phyloP scores from a whole-genome alignment of 2,888 invertebrate genomes.

The Chaetogeoica ovagalla region DNA sequence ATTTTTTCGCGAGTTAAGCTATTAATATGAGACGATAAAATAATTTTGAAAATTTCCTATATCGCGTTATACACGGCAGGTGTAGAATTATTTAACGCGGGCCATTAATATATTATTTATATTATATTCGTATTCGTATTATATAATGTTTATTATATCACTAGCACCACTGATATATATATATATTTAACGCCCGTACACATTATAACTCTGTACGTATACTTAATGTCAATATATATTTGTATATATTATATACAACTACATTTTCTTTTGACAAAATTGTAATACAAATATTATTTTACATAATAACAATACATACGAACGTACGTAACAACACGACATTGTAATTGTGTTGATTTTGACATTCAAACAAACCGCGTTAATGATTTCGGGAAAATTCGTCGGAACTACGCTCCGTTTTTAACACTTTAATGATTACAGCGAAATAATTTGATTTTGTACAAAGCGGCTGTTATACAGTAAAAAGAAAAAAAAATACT shows the following conservation, averaged over 20 bases:
- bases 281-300: conserved; percentile 7
- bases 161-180: not conserved
- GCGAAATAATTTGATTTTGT: conserved; percentile 10
- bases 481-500: not conserved
- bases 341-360: not conserved
- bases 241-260: too few species aligned
- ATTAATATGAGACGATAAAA: too few species aligned
- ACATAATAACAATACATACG: not conserved
- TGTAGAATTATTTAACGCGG: too few species aligned
- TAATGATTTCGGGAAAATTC: not conserved
- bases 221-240: not conserved
- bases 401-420: not conserved
- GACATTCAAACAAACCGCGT: not conserved
- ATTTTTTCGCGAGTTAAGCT: too few species aligned
- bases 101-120: too few species aligned
- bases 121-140: not conserved
- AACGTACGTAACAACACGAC: too few species aligned
- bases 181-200: not conserved
- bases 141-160: not conserved
- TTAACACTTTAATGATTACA: not conserved
- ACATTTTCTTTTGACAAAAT: not conserved
- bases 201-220: not conserved
- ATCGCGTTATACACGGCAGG: too few species aligned
- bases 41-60: too few species aligned
- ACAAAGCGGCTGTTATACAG: not conserved